phyloP scores from a whole-genome alignment of 2,888 invertebrate species.

The Hartigia nigra region DNA sequence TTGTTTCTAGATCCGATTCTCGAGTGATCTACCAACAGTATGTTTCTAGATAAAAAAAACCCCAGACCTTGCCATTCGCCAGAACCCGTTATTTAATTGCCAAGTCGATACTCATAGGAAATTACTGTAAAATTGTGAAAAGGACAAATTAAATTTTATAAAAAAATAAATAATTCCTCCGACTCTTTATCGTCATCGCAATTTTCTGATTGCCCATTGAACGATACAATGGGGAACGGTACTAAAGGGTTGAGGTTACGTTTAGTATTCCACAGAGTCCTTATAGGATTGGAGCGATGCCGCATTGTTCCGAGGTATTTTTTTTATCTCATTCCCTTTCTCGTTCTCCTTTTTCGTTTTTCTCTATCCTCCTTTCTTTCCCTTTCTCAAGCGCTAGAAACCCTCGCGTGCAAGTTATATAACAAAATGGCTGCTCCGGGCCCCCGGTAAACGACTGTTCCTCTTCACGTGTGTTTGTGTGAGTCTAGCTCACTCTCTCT shows the following conservation, averaged over 20 bases:
- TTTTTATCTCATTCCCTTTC: constrained; percentile 16
- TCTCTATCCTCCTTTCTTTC: neutral
- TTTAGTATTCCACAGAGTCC: constrained; percentile 44
- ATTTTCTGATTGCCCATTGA: neutral
- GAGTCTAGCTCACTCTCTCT: neutral
- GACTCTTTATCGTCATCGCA: neutral
- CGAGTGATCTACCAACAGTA: neutral
- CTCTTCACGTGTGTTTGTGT: constrained; percentile 11
- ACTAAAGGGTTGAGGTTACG: constrained; percentile 32
- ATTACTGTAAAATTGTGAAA: neutral
- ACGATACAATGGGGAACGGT: constrained; percentile 8
- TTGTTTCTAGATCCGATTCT: neutral
- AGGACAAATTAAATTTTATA: neutral
- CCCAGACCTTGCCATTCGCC: neutral
- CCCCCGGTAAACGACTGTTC: constrained; percentile 1
- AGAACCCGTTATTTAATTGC: neutral
- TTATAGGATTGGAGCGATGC: constrained; percentile 45
- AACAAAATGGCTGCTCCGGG: constrained; percentile 43
- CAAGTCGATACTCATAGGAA: neutral
- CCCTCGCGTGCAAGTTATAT: constrained; percentile 46
- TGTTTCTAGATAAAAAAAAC: neutral
- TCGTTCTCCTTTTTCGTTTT: constrained; percentile 11
- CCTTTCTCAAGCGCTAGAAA: neutral
- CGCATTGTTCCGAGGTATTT: constrained; percentile 44
- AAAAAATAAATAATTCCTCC: neutral